Percentiles rank a stretch among this genome's conserved stretches.
Conservation (phyloP, 2,797 vertebrate genomes). For the Xenopus petersii region DNA sequence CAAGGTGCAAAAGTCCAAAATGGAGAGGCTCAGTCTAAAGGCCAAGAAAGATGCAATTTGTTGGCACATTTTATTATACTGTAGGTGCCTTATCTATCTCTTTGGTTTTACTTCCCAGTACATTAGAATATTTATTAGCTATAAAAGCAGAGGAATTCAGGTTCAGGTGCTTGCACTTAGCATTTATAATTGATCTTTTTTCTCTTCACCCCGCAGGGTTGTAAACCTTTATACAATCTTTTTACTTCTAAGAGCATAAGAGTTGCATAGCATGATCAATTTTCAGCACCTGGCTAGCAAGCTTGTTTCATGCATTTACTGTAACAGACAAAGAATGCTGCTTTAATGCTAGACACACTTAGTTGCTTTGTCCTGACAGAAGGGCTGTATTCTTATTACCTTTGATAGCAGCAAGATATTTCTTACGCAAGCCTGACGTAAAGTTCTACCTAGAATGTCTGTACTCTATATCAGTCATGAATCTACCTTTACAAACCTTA, state of each 20-base stretch:
- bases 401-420: constrained; percentile 43
- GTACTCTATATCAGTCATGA: constrained; percentile 37
- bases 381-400: constrained; percentile 25
- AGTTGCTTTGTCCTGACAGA: constrained; percentile 35
- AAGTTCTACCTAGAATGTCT: constrained; percentile 32
- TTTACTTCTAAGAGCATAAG: constrained; percentile 8
- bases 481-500: constrained; percentile 32
- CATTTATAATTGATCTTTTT: constrained; percentile 39
- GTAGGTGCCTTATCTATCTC: no score
- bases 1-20: no score
- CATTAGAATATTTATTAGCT: no score
- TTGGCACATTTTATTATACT: no score
- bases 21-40: no score
- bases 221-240: constrained; percentile 9
- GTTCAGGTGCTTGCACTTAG: constrained; percentile 28
- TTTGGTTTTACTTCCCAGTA: no score
- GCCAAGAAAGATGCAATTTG: no score
- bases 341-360: constrained; percentile 20
- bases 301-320: constrained; percentile 21
- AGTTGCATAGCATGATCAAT: constrained; percentile 30
- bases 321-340: constrained; percentile 23
- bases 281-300: constrained; percentile 26
- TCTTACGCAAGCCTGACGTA: constrained; percentile 29
- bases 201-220: constrained; percentile 29
- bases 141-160: constrained; percentile 2